Base-by-base conservation (phyloP, 2,797 vertebrate species). In the Sebastolobus altivelis region DNA sequence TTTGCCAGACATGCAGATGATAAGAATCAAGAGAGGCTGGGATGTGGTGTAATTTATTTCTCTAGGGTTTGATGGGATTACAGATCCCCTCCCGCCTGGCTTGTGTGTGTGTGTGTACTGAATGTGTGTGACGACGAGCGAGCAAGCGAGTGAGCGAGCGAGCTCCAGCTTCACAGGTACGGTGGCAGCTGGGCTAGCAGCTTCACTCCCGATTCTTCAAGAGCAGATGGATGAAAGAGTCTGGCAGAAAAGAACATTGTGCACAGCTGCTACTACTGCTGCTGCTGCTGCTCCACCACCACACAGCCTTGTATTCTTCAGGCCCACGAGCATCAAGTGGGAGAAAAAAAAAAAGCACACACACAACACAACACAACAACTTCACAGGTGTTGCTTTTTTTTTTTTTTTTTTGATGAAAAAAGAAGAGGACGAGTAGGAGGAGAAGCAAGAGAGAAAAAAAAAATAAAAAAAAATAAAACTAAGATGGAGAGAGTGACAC, bases 401-500 rank as follows among this genome's bases (percentile, higher is more conserved):
- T 25, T 25, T 25, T 25, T 25, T 25, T 25, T 25, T 80, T 88
- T 88, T 79, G 84, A 83, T 73, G 84, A 83, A 87, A 86, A 88
- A 91, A 89, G 59, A 80, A 79, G 75, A 77, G 85, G 89, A 90
- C 72, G 79, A 89, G 85, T 43, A 75, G 77, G 82, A 80, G 77
- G 81, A 80, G 72, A 73, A 58, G 76, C 10, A 55, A 68, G 18
- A 69, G 71, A 85, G 65, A 25, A 46, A 13, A 68, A 71, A 75
- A 62, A 22, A 22, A 62, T 25, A 31, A 84, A n/a, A 85, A 83
- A 40, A 71, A 58, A 56, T 9, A 73, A 80, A 81, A 79, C 89
- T 91, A 88, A 95, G 95, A 96, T 95, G 94, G 95, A 95, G 95
- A 95, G 94, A 95, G 94, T 97, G 96, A 96, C 96, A 96, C 93